Base-by-base conservation (phyloP, 2,113 vertebrate genomes). In the Fregetta grallaria region DNA sequence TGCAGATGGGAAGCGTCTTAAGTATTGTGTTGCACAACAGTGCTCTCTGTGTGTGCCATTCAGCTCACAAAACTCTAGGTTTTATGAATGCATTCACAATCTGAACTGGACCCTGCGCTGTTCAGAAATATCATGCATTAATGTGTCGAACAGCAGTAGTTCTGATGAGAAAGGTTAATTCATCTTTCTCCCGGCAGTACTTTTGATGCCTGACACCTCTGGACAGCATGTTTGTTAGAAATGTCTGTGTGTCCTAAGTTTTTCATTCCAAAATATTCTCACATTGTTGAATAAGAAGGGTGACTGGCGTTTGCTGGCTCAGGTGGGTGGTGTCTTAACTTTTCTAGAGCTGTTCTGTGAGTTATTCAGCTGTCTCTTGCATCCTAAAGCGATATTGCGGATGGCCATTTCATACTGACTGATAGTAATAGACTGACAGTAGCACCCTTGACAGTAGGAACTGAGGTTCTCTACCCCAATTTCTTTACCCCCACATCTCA, bases 21-120 rank as follows among this genome's bases (percentile, higher is more conserved):
- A 97, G 76, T 87, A 86, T 81, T 96, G 65, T 79, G 75, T 95
- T 96, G 95, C 94, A 95, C 95, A 96, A 92, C 94, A 94, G 89
- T 22, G 1, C n/a, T 76, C 70, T 85, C 27, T 50, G 55, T 44
- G 52, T 94, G 74, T 92, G 94, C 74, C 78, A 18, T 85, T 81
- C 66, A 22, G 61, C 73, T 92, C 36, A 6, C 80, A 72, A 38
- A 91, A 85, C 70, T 74, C 32, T 20, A 21, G 58, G 49, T 59
- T 87, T 91, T 92, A 49, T 86, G 89, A 94, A 58, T 47, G 18
- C 13, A 6, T 68, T 53, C 49, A n/a, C 68, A n/a, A 10, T 74
- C 73, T 67, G 88, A 86, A 40, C 29, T 63, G 49, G 74, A 94
- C 72, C 42, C 9, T 61, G 70, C 10, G 7, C 62, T 77, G 26